Evolutionary conservation across 1,140 invertebrate species (phyloP), one percentile per base, ranked within the genome.

Genomic region (Hestina assimilis): DNA sequence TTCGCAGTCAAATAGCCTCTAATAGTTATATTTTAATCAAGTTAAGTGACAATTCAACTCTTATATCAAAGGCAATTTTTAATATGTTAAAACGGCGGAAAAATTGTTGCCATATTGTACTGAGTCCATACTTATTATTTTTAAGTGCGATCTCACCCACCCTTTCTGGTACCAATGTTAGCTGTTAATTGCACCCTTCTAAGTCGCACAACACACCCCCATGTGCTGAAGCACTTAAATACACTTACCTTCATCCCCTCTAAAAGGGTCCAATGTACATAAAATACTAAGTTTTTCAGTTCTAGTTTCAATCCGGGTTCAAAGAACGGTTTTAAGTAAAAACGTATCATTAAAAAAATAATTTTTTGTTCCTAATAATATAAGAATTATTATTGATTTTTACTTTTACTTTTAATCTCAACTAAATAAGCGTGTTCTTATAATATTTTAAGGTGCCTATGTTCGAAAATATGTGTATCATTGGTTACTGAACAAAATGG

Each of bases 101-200:
- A 35, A 14, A 26, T 19, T n/a, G 31, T 35, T 21, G 12, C 40
- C 17, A 20, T 12, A 3, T 19, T 48, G 20, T 20, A 35, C 20
- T 19, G 31, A 35, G 20, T 21, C 26, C 31, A 6, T 17, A 19
- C 46, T 48, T 31, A 48, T 48, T 48, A 48, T 48, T 48, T 48
- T 38, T 48, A 48, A 48, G 46, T 48, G 46, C 46, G 20, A 48
- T 48, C 46, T 38, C 15, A 38, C 35, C 46, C 46, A 48, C 46
- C 46, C 46, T 23, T 17, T 20, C 9, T 43, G 41, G 41, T 24
- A 43, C 41, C 29, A 31, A 48, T 48, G 46, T n/a, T n/a, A 48
- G 20, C 31, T 57, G 55, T 56, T 70, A 70, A 66, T 67, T 66
- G 55, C 67, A 56, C 45, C 47, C 50, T 52, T 52, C 47, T 38